Conservation (phyloP, 2,888 invertebrate species). For the Cactoblastis cactorum region DNA sequence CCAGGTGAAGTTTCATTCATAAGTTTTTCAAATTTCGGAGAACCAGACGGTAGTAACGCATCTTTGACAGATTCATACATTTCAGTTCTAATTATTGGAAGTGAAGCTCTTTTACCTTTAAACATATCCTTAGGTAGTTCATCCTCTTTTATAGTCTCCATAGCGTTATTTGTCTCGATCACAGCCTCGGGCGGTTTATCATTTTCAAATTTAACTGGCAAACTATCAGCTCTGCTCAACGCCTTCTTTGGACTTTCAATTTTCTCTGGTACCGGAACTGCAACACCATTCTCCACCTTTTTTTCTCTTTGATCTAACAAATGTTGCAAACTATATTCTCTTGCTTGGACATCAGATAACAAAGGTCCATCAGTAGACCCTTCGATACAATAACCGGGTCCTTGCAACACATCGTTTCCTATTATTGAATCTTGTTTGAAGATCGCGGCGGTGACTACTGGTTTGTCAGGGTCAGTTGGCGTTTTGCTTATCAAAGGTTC, state of each 20-base stretch:
- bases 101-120: constrained; percentile 61
- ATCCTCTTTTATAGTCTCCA: constrained; percentile 62
- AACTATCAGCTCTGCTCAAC: constrained; percentile 74
- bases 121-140: constrained; percentile 53
- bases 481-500: constrained; percentile 73
- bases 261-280: constrained; percentile 51
- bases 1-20: constrained; percentile 73
- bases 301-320: constrained; percentile 60
- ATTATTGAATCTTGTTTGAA: constrained; percentile 82
- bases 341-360: constrained; percentile 71
- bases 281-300: constrained; percentile 62
- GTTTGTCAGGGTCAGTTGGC: constrained; percentile 77
- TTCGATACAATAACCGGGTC: constrained; percentile 70
- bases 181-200: constrained; percentile 40
- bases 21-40: constrained; percentile 80
- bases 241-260: constrained; percentile 65
- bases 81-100: constrained; percentile 69
- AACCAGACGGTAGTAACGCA: constrained; percentile 67
- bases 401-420: constrained; percentile 62
- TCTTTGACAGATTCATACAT: constrained; percentile 79
- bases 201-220: constrained; percentile 76
- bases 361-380: constrained; percentile 74
- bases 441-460: constrained; percentile 85
- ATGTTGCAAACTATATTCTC: constrained; percentile 66
- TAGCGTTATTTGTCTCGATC: constrained; percentile 34